Conservation (phyloP, 2,888 invertebrate genomes). For the Ischnura elegans region DNA sequence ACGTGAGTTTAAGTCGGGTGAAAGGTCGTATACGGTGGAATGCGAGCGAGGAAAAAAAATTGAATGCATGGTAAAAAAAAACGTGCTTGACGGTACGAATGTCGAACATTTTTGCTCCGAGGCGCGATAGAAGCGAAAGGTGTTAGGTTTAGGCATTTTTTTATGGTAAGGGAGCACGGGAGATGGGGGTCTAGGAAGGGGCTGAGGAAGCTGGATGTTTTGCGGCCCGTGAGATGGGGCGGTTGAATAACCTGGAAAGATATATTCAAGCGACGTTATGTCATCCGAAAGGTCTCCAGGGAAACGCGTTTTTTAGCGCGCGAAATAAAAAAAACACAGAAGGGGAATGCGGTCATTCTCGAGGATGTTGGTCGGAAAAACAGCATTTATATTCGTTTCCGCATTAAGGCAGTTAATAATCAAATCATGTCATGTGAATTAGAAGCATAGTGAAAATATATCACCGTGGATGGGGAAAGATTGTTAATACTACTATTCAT, state of each 20-base stretch:
- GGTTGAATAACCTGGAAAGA: slow-evolving; percentile 11
- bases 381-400: background rate
- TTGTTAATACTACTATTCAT: too few relatives aligned
- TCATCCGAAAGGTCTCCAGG: background rate
- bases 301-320: background rate
- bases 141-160: slow-evolving; percentile 16
- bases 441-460: too few relatives aligned
- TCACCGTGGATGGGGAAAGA: too few relatives aligned
- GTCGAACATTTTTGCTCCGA: slow-evolving; percentile 23
- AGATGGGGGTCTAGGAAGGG: too few relatives aligned
- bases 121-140: slow-evolving; percentile 22
- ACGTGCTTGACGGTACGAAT: slow-evolving; percentile 23
- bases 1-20: background rate
- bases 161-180: background rate
- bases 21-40: background rate
- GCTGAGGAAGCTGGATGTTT: background rate
- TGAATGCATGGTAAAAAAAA: background rate
- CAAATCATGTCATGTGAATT: background rate
- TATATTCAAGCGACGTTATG: slow-evolving; percentile 31
- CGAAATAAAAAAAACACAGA: background rate
- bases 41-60: background rate
- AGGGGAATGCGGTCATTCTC: background rate
- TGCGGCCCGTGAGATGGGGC: slow-evolving; percentile 29
- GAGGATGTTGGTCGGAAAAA: background rate
- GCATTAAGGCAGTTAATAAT: background rate